A percentile compares a stretch with the other conserved stretches of the same genome.
Conservation (phyloP, 2,888 invertebrate species). For the Clistopyga incitator region DNA sequence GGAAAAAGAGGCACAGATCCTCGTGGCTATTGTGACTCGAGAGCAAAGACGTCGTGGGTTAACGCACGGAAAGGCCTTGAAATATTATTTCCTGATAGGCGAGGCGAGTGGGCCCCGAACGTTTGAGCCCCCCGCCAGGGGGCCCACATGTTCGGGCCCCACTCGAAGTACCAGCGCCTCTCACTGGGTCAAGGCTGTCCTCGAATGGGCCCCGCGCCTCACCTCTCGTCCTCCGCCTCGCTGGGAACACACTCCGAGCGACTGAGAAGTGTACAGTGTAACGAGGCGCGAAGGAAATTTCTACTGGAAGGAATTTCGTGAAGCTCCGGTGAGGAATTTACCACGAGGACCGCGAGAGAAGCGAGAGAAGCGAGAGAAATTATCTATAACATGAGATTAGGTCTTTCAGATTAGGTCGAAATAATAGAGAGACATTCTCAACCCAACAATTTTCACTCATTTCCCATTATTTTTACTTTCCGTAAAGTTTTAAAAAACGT, state of each 20-base stretch:
- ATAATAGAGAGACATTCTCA: slow-evolving; percentile 9
- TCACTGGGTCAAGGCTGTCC: slow-evolving; percentile 73
- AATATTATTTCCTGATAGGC: slow-evolving; percentile 36
- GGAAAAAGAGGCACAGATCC: slow-evolving; percentile 3
- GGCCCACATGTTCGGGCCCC: slow-evolving; percentile 44
- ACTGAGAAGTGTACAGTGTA: slow-evolving; percentile 5
- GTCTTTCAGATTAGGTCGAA: background rate
- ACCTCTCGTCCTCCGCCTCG: slow-evolving; percentile 70
- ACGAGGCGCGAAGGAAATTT: slow-evolving; percentile 23
- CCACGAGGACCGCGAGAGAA: slow-evolving; percentile 2
- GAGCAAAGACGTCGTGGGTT: slow-evolving; percentile 12
- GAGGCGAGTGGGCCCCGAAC: slow-evolving; percentile 6
- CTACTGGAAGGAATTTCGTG: slow-evolving; percentile 28
- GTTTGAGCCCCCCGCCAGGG: slow-evolving; percentile 37
- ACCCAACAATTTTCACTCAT: background rate
- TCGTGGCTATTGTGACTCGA: background rate
- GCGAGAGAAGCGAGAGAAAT: background rate
- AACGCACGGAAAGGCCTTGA: slow-evolving; percentile 28
- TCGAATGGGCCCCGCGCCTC: slow-evolving; percentile 47
- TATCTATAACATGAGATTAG: slow-evolving; percentile 9
- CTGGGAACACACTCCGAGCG: background rate
- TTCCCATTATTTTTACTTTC: background rate
- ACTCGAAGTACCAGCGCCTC: slow-evolving; percentile 12
- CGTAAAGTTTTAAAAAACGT: background rate
- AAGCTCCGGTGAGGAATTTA: slow-evolving; percentile 13